Percentiles rank a stretch among this genome's conserved stretches.
Evolutionary conservation across 2,113 vertebrate genomes (phyloP).

Genomic region (Hyaena hyaena): DNA sequence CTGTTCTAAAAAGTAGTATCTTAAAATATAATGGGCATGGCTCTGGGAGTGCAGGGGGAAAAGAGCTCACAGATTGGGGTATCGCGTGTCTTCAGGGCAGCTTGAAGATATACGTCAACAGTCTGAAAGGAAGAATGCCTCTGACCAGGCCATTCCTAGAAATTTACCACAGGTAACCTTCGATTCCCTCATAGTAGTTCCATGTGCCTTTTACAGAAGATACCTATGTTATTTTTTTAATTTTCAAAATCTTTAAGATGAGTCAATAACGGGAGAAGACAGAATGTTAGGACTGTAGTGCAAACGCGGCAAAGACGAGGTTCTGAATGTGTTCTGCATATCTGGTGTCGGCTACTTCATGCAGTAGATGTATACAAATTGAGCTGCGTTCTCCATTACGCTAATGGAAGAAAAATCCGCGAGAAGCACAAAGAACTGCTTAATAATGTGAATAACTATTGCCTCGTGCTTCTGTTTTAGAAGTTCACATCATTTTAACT

Average conservation of each 20-base stretch:
- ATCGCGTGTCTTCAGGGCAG: not conserved
- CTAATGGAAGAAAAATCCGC: not conserved
- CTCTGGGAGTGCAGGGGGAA: not conserved
- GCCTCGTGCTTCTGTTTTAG: not conserved
- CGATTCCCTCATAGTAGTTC: not conserved
- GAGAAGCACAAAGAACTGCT: not conserved
- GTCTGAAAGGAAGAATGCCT: not conserved
- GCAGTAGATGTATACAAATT: not conserved
- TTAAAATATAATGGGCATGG: not conserved
- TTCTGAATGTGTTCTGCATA: not conserved
- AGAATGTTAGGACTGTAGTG: not conserved
- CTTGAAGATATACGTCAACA: not conserved
- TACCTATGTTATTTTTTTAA: not conserved
- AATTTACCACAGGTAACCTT: not conserved
- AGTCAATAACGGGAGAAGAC: not conserved
- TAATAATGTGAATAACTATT: not conserved
- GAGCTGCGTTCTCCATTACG: not conserved
- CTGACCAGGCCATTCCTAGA: not conserved
- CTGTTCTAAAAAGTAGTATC: not conserved
- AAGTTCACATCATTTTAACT: not conserved
- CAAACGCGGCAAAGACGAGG: not conserved
- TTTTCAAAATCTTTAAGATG: not conserved
- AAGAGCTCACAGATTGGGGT: not conserved
- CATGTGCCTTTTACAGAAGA: not conserved
- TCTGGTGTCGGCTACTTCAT: rapidly evolving